Evolutionary conservation across 2,797 vertebrate species (phyloP), one percentile per base, ranked within the genome.

Genomic region (Eidolon dupreanum): DNA sequence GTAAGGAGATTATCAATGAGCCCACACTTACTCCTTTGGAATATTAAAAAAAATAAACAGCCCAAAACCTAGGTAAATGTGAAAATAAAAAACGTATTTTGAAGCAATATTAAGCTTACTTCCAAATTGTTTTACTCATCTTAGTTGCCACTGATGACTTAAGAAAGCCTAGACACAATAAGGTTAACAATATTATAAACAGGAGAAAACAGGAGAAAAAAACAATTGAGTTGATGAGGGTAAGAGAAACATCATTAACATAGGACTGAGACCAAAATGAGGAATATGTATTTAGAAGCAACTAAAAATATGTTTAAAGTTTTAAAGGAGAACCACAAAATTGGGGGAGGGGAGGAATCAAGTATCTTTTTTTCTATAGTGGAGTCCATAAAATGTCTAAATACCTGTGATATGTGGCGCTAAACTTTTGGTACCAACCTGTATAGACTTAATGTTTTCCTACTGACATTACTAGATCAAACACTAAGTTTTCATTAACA

Each of bases 91-190:
- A 4, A 9, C 17, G 41, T 71, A 31, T 73, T 31, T 63, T 86
- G 12, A 85, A 15, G 43, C 26, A 87, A 33, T 71, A 81, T 19
- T 36, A 88, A 87, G 28, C 26, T 74, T 87, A 46, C 49, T 91
- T 61, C 12, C n/a, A 38, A 63, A 66, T 12, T n/a, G 12, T 46
- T 63, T 81, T 53, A 65, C 33, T 84, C 15, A 79, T 93, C 43
- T 92, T 82, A 61, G 46, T 66, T 87, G 57, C 28, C 26, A 90
- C 38, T 59, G 26, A 59, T 82, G 53, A 59, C 41, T 77, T 90
- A 79, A 61, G 19, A 94, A 70, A 95, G 49, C 26, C 57, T 79
- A 66, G 36, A 43, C 28, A 94, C 36, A 92, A 74, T 51, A 92
- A 79, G 31, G 33, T 66, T 36, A 92, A 43, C 31, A 88, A 65